These are phyloP conservation scores for Anoplolepis gracilipes DNA, from an alignment of 1,140 invertebrate genomes.

Conservation along the genomic window DNA sequence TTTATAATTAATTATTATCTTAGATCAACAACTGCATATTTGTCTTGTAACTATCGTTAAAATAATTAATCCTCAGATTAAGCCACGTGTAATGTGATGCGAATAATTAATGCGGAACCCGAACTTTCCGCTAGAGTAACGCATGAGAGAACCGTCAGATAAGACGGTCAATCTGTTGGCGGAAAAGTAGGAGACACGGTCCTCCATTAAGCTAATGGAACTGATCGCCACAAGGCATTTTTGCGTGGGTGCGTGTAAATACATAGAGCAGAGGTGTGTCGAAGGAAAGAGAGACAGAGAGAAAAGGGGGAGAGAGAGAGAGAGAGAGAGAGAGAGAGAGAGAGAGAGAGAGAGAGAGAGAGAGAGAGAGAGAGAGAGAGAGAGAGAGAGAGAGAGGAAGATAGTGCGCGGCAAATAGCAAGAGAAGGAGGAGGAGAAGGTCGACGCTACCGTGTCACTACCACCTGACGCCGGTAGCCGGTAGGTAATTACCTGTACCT, in stretches of 20 bases:
- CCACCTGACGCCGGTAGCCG: constrained; percentile 80
- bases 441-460: constrained; percentile 75
- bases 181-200: neutral
- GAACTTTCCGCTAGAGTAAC: constrained; percentile 15
- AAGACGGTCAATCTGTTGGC: constrained; percentile 45
- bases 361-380: constrained; percentile 17
- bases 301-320: constrained; percentile 22
- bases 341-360: constrained; percentile 17
- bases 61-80: constrained; percentile 27
- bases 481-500: constrained; percentile 82
- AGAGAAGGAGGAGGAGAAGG: constrained; percentile 38
- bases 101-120: constrained; percentile 42
- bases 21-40: neutral
- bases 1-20: neutral
- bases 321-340: constrained; percentile 29
- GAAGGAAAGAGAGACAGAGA: constrained; percentile 18
- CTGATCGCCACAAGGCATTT: constrained; percentile 37
- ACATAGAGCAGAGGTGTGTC: neutral
- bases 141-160: constrained; percentile 3
- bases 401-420: neutral
- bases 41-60: neutral
- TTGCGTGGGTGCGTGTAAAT: constrained; percentile 36
- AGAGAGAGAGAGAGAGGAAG: constrained; percentile 21
- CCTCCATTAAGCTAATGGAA: constrained; percentile 58
- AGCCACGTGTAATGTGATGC: neutral